These are phyloP conservation scores for Drosophila leontia DNA, from an alignment of 1,140 invertebrate genomes.

Conservation along the genomic window DNA sequence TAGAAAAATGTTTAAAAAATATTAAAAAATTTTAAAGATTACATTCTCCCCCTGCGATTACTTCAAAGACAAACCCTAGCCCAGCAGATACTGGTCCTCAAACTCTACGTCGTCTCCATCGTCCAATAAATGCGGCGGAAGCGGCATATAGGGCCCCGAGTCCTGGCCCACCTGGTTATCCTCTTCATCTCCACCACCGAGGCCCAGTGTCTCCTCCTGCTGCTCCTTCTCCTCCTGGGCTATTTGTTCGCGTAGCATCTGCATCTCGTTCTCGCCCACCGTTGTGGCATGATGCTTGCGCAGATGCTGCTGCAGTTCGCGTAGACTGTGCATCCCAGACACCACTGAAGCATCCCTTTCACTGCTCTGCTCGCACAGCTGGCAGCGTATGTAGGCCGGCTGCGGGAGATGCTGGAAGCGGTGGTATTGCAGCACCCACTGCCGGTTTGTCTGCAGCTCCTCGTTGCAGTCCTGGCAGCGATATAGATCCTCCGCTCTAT, in stretches of 20 bases:
- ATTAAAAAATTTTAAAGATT: slow-evolving; percentile 2
- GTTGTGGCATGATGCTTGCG: slow-evolving; percentile 40
- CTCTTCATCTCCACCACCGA: slow-evolving; percentile 2
- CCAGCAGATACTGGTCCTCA: slow-evolving; percentile 71
- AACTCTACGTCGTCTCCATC: slow-evolving; percentile 58
- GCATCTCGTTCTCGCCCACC: slow-evolving; percentile 28
- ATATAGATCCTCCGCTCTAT: slow-evolving; percentile 55
- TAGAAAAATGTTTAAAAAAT: neutral
- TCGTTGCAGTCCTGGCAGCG: slow-evolving; percentile 72
- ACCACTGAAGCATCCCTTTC: slow-evolving; percentile 12
- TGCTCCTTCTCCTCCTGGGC: slow-evolving; percentile 42
- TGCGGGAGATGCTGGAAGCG: slow-evolving; percentile 73
- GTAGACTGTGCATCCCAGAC: slow-evolving; percentile 51
- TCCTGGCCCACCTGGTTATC: slow-evolving; percentile 19
- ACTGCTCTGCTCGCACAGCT: slow-evolving; percentile 47
- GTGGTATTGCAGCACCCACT: slow-evolving; percentile 66
- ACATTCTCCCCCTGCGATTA: neutral
- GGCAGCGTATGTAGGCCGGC: slow-evolving; percentile 70
- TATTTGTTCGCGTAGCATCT: slow-evolving; percentile 35
- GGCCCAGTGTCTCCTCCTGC: slow-evolving; percentile 15
- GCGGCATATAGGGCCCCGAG: slow-evolving; percentile 60
- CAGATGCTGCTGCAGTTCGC: slow-evolving; percentile 64
- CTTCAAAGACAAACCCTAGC: slow-evolving; percentile 32
- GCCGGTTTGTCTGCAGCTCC: slow-evolving; percentile 59
- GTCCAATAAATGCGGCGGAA: slow-evolving; percentile 69